Percentiles rank a stretch among this genome's conserved stretches.
Conservation (phyloP, 1,140 invertebrate genomes). For the Drosophila pseudoobscura region DNA sequence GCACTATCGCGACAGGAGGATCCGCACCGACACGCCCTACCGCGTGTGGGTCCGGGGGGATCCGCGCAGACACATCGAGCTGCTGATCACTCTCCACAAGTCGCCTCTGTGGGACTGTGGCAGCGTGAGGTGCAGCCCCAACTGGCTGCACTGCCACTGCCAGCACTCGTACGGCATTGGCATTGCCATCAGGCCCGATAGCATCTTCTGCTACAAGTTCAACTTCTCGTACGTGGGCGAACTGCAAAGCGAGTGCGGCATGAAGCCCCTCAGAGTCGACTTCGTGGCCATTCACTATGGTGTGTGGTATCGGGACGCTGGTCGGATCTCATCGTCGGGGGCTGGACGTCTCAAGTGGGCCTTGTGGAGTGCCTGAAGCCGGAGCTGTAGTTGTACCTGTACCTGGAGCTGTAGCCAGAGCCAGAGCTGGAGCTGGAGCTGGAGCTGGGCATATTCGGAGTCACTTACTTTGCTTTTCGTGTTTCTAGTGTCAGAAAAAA, state of each 20-base stretch:
- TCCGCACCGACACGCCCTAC: conserved; percentile 10
- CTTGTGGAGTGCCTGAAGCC: neutral
- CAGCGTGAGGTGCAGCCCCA: conserved; percentile 19
- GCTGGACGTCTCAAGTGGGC: neutral
- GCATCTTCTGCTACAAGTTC: conserved; percentile 17
- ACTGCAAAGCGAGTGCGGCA: conserved; percentile 14
- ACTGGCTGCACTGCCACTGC: conserved; percentile 29
- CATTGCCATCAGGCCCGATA: conserved; percentile 4
- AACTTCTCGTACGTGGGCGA: conserved; percentile 22
- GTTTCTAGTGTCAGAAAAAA: conserved; percentile 44
- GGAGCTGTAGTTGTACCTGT: neutral
- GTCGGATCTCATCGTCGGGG: neutral
- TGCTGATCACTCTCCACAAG: conserved; percentile 28
- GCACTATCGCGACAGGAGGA: conserved; percentile 27
- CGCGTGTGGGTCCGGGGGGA: conserved; percentile 19
- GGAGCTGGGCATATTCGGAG: neutral
- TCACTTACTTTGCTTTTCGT: conserved; percentile 25
- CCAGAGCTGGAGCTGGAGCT: neutral
- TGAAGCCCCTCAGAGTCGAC: neutral
- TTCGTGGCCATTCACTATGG: conserved; percentile 27
- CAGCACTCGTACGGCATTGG: conserved; percentile 1
- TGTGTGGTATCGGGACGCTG: neutral
- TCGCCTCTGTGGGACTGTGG: conserved; percentile 22
- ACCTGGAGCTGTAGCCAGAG: neutral
- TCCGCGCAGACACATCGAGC: neutral